These are phyloP conservation scores for Tetramorium bicarinatum DNA, from an alignment of 2,888 invertebrate genomes.

Conservation along the genomic window DNA sequence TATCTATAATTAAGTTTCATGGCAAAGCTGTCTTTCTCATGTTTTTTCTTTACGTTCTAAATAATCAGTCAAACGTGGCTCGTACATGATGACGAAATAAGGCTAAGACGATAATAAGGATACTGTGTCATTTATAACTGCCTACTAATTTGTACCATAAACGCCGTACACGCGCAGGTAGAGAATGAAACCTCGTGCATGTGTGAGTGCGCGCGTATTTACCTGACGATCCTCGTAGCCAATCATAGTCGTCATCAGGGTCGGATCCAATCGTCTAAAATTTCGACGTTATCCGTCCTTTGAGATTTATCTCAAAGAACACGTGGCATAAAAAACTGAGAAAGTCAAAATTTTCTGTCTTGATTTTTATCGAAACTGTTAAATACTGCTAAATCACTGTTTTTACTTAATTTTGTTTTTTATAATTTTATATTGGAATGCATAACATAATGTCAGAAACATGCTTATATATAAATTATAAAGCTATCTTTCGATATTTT, in stretches of 20 bases:
- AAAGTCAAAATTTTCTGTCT: not conserved
- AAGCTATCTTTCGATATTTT: not conserved
- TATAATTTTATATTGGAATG: not conserved
- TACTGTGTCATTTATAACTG: constrained; percentile 83
- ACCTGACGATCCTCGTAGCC: constrained; percentile 67
- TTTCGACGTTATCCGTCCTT: not conserved
- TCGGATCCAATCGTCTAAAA: constrained; percentile 57
- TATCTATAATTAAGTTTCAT: constrained; percentile 34
- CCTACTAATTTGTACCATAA: constrained; percentile 83
- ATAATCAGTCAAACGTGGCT: constrained; percentile 61
- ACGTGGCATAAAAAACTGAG: not conserved
- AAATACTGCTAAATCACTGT: not conserved
- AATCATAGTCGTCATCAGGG: constrained; percentile 73
- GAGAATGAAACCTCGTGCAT: constrained; percentile 61
- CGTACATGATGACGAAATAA: constrained; percentile 68
- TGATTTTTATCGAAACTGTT: not conserved
- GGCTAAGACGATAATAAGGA: constrained; percentile 75
- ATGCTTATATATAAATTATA: not conserved
- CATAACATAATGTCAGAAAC: not conserved
- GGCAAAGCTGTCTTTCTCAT: constrained; percentile 50
- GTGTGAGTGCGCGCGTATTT: constrained; percentile 70
- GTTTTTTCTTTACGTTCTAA: constrained; percentile 8
- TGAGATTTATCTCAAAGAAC: not conserved
- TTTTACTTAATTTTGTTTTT: not conserved
- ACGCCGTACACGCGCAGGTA: constrained; percentile 72